Base-by-base conservation (phyloP, 1,140 invertebrate species). In the Lasaia peninsularis region DNA sequence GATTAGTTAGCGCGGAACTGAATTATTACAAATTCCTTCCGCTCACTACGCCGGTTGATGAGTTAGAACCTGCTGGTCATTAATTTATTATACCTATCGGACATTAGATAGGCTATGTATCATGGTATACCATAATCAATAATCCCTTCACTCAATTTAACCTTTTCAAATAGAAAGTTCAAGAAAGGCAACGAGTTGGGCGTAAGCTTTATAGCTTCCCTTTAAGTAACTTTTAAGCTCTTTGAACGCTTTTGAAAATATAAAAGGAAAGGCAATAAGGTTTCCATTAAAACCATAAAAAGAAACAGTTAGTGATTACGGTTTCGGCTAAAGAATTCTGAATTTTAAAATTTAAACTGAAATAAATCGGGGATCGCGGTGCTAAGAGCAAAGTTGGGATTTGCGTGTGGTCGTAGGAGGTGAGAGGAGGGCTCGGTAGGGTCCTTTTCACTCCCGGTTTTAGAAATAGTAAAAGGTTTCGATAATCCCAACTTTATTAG, bases 211-310 rank as follows among this genome's bases (percentile, higher is more conserved):
- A 44, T 28, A 31, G 35, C 40, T 44, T 56, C 35, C 32, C 51
- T 28, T 40, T 40, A 28, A 56, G 37, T 55, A 56, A 44, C 35
- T 56, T 56, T 56, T 31, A 44, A 56, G 53, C 53, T 56, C 53
- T 48, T 56, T 56, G 53, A 56, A 56, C 16, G 40, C 53, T 56
- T 56, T 55, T n/a, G 37, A 56, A 56, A 56, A 44, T 37, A 28
- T 56, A 44, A 48, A 55, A 56, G 40, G 37, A 24, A 31, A 24
- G 53, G 21, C 40, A 48, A 31, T 21, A 48, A 24, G 37, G 31
- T 56, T 56, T 56, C 53, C 53, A 56, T 56, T 56, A 56, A 56
- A 44, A 56, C 37, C 53, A 48, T 56, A 31, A 56, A 56, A 56
- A 56, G 53, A 56, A 48, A 48, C 53, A 56, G 53, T 31, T 40